phyloP scores from a whole-genome alignment of 2,113 vertebrate genomes.

The Gambusia affinis region DNA sequence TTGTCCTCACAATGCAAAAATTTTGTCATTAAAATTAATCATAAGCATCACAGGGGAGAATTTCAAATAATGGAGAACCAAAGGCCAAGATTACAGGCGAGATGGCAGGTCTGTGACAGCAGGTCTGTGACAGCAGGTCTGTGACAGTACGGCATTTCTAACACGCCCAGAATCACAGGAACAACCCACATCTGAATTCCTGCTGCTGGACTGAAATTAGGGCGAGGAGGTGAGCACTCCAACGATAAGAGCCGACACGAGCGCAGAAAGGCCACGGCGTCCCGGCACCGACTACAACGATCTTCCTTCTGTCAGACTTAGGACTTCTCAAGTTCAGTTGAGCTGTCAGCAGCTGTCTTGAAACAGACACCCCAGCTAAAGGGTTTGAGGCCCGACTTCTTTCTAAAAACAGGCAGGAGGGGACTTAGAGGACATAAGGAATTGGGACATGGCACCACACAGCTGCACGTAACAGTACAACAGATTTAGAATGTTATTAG shows the following conservation, averaged over 20 bases:
- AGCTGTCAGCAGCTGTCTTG: conserved; percentile 77
- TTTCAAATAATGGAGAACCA: conserved; percentile 14
- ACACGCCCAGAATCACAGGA: conserved; percentile 21
- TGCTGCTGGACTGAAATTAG: conserved; percentile 4
- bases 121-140: conserved; percentile 23
- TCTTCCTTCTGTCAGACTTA: conserved; percentile 50
- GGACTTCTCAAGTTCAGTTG: conserved; percentile 76
- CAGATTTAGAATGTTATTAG: conserved; percentile 4
- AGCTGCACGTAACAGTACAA: background rate
- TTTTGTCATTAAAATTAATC: background rate
- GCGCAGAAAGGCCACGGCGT: conserved; percentile 33
- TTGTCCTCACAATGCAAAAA: background rate
- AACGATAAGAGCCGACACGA: conserved; percentile 11
- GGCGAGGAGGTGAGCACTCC: background rate
- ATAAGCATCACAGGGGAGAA: background rate
- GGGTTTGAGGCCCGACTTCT: conserved; percentile 53
- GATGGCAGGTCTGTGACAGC: conserved; percentile 31
- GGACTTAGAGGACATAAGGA: conserved; percentile 63
- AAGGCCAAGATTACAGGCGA: conserved; percentile 6
- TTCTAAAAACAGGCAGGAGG: conserved; percentile 70
- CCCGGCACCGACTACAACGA: conserved; percentile 49
- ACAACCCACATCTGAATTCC: background rate
- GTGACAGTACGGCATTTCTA: conserved; percentile 37
- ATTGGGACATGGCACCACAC: conserved; percentile 14
- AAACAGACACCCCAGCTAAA: conserved; percentile 73